phyloP scores from a whole-genome alignment of 1,140 invertebrate species.

The Scylla paramamosain region DNA sequence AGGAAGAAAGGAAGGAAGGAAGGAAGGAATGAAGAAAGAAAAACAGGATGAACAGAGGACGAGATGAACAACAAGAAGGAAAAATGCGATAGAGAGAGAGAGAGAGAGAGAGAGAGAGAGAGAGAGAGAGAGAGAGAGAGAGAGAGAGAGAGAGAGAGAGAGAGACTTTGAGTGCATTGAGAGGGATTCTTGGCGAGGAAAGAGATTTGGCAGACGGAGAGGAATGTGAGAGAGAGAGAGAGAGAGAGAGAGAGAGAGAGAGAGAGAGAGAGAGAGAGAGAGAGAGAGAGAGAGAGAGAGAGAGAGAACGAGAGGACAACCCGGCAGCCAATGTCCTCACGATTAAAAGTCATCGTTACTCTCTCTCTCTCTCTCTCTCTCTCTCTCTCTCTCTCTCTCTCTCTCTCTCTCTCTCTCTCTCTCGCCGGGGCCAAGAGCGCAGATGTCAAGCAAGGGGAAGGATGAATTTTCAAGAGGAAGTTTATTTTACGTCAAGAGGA shows the following conservation, averaged over 20 bases:
- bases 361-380: neutral
- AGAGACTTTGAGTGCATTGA: neutral
- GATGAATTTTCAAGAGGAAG: neutral
- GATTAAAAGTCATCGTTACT: too few species aligned
- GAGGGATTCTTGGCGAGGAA: neutral
- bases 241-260: neutral
- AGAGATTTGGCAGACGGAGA: neutral
- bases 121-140: constrained; percentile 16
- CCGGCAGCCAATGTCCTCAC: too few species aligned
- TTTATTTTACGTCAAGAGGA: neutral
- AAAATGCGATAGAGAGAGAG: neutral
- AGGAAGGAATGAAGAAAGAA: neutral
- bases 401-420: constrained; percentile 18
- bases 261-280: neutral
- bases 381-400: neutral
- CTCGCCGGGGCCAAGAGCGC: neutral
- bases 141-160: neutral
- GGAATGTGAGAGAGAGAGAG: neutral
- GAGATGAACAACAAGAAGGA: neutral
- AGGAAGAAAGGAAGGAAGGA: neutral
- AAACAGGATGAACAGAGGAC: neutral
- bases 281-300: neutral
- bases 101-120: constrained; percentile 4
- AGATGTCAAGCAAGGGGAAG: neutral
- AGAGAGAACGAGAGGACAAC: too few species aligned